Base-by-base conservation (phyloP, 2,797 vertebrate species). In the Emys orbicularis region DNA sequence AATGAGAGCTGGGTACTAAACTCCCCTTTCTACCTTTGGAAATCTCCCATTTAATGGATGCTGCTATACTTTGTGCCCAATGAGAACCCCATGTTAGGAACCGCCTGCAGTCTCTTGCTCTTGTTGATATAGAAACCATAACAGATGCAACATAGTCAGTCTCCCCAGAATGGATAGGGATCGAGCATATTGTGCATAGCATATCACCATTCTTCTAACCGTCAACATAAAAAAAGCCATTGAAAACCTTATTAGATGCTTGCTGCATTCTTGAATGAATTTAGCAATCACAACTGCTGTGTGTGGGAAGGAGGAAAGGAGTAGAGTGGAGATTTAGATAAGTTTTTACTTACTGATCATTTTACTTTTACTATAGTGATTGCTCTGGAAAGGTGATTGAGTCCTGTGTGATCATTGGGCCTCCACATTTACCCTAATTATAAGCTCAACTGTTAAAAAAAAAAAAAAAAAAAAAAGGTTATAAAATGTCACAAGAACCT, bases 21-120 rank as follows among this genome's bases (percentile, higher is more conserved):
- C 88, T 31, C 77, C 7, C 74, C 4, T 81, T 83, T 52, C 9
- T 86, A 79, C 25, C 37, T 21, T 95, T 89, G 87, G 88, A 94
- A 12, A 57, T 72, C 0, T 19, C 4, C 8, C 79, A n/a, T 86
- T 65, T 1, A 3, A 65, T 89, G 79, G 29, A 59, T 18, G 34
- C 5, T 74, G 50, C 52, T 89, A n/a, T 56, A 89, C 3, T 52
- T 3, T 0, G 16, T 93, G 59, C 44, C 94, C 61, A 29, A 52
- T 93, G 81, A 95, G 83, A 88, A 96, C 92, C 61, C 44, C 86
- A 29, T 96, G 72, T 83, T 81, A 96, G 85, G 56, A 95, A 52
- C n/a, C 96, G 57, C 79, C 85, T 90, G 56, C 89, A 95, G 87
- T 79, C 8, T 92, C 94, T 88, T 94, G 79, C 41, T 65, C 61